Percentiles rank a stretch among this genome's conserved stretches.
Evolutionary conservation across 53 echinoderm and acorn worm species (phyloP).

Genomic region (Holothuria leucospilota): DNA sequence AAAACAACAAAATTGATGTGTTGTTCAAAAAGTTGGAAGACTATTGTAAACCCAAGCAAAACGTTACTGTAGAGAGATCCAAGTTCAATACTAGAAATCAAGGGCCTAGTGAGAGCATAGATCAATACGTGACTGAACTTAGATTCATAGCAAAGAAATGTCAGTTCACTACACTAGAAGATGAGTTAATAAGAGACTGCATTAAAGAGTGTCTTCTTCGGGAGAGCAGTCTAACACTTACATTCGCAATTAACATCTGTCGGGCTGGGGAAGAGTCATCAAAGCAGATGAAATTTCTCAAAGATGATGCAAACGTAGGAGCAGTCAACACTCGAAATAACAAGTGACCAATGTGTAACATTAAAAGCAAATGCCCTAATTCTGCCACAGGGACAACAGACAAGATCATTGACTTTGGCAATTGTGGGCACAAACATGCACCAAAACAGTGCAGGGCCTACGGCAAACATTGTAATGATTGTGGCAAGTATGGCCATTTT

Average conservation of each 20-base stretch:
- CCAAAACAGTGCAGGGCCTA: slow-evolving; percentile 13
- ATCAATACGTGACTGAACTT: slow-evolving; percentile 53
- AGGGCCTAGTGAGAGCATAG: slow-evolving; percentile 47
- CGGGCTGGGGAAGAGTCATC: slow-evolving; percentile 54
- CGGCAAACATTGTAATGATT: slow-evolving; percentile 29
- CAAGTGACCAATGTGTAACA: not conserved
- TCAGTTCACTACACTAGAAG: slow-evolving; percentile 24
- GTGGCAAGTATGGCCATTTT: slow-evolving; percentile 31
- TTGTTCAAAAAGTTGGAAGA: slow-evolving; percentile 52
- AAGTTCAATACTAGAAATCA: slow-evolving; percentile 50
- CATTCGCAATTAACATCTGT: slow-evolving; percentile 50
- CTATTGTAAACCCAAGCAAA: slow-evolving; percentile 67
- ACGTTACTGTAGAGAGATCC: slow-evolving; percentile 50
- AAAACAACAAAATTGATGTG: slow-evolving; percentile 11
- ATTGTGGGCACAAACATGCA: slow-evolving; percentile 24
- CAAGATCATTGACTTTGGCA: not conserved
- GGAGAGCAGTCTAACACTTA: slow-evolving; percentile 28
- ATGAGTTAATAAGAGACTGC: slow-evolving; percentile 58
- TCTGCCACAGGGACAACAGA: not conserved
- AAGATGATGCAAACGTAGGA: slow-evolving; percentile 11
- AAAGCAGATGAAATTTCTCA: slow-evolving; percentile 42
- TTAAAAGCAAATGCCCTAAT: not conserved
- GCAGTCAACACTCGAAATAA: not conserved
- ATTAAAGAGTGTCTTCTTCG: slow-evolving; percentile 58
- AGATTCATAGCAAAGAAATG: slow-evolving; percentile 41